Evolutionary conservation across 2,797 vertebrate genomes (phyloP), one percentile per base, ranked within the genome.

Genomic region (Gastrophryne carolinensis): DNA sequence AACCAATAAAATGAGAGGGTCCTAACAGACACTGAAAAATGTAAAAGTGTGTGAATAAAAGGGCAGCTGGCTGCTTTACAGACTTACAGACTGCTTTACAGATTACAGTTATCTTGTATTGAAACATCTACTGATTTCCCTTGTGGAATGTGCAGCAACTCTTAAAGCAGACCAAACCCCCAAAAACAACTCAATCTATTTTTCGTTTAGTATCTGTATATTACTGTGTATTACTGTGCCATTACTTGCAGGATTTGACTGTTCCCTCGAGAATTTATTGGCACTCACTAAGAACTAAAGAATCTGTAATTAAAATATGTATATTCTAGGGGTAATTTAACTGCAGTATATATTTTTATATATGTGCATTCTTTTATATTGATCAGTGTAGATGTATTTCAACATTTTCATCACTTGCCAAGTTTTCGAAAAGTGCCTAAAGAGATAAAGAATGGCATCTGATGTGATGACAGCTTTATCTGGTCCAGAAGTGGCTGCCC

Each of bases 391-490:
- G n/a, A 47, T 21, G 10, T 10, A 47, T 4, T 44, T 0, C 5
- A 47, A 19, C 6, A 7, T 21, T 37, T 44, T n/a, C 39, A 15
- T 44, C 17, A 5, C 15, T 17, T 5, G 39, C 13, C 17, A 44
- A 17, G 15, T 56, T 29, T 30, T 56, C 27, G 13, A 15, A n/a
- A 27, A 24, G 4, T 5, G 4, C 19, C 7, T 6, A 56, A 32
- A 27, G 27, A n/a, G 10, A 29, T 17, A 30, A 44, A 56, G 26
- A n/a, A 24, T n/a, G 52, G 23, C 8, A 27, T 23, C 24, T 30
- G 34, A 67, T n/a, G 47, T 37, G 64, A 9, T 67, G 49, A 67
- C 64, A 53, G 21, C 21, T 35, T 67, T 54, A 17, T 54, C 47
- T 10, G 39, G 19, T 17, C 11, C 23, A 54, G 64, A 9, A 53